Percentiles rank a stretch among this genome's conserved stretches.
These are phyloP conservation scores for Lepus europaeus DNA, from an alignment of 2,113 vertebrate genomes.

Conservation along the genomic window DNA sequence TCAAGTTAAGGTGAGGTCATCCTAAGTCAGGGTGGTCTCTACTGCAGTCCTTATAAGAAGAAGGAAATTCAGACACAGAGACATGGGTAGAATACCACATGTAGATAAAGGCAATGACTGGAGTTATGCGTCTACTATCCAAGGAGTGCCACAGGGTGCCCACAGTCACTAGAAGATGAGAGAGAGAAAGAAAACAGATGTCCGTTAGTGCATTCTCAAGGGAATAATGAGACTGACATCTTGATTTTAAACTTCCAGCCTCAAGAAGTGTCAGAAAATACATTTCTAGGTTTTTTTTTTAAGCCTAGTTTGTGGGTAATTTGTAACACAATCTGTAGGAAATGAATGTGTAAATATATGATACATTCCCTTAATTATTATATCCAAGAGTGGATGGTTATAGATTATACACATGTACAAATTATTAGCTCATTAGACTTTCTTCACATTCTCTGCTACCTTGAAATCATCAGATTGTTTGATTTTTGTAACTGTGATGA, in stretches of 20 bases:
- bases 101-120: neutral
- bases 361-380: neutral
- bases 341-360: neutral
- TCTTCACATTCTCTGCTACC: neutral
- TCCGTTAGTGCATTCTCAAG: neutral
- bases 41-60: neutral
- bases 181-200: neutral
- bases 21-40: neutral
- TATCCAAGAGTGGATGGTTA: neutral
- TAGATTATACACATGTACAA: neutral
- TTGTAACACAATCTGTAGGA: neutral
- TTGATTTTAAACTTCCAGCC: neutral
- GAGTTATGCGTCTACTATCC: neutral
- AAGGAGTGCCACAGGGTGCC: accelerated
- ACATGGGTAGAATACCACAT: accelerated
- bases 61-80: neutral
- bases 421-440: neutral
- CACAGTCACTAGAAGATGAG: neutral
- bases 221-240: accelerated
- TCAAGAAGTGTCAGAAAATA: neutral
- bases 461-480: neutral
- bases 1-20: neutral
- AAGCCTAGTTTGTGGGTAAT: neutral
- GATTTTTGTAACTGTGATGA: neutral
- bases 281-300: neutral